Conservation (phyloP, 2,797 vertebrate species). For the Thripadectes ignobilis region DNA sequence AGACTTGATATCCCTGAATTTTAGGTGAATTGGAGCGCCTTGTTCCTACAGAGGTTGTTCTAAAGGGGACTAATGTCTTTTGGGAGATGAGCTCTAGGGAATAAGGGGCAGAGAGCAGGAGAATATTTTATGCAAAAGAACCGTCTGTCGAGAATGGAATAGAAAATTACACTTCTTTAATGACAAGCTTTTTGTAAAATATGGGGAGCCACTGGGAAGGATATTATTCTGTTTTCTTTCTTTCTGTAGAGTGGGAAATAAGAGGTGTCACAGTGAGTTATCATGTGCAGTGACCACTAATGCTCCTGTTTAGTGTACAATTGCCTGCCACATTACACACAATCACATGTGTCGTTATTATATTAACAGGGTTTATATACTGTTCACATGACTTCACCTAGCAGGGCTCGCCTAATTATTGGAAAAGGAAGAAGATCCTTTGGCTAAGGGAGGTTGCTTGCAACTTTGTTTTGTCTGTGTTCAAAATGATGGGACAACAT, state of each 20-base stretch:
- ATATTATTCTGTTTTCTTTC: constrained; percentile 56
- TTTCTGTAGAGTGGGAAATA: constrained; percentile 54
- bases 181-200: constrained; percentile 62
- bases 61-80: constrained; percentile 34
- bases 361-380: constrained; percentile 35
- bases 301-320: constrained; percentile 46
- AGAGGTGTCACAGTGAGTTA: constrained; percentile 67
- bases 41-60: constrained; percentile 1
- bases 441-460: background rate
- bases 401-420: background rate
- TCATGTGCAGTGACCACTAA: constrained; percentile 59
- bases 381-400: constrained; percentile 53
- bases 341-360: constrained; percentile 30
- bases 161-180: constrained; percentile 55
- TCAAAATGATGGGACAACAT: background rate
- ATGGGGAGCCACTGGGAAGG: constrained; percentile 29
- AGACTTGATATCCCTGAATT: constrained; percentile 33
- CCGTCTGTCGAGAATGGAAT: constrained; percentile 24
- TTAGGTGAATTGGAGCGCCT: constrained; percentile 25
- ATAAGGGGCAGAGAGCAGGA: constrained; percentile 36
- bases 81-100: constrained; percentile 19
- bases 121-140: constrained; percentile 65
- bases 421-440: background rate
- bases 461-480: background rate
- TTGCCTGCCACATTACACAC: constrained; percentile 51